Evolutionary conservation across 2,113 vertebrate species (phyloP), one percentile per base, ranked within the genome.

Genomic region (Conger conger): DNA sequence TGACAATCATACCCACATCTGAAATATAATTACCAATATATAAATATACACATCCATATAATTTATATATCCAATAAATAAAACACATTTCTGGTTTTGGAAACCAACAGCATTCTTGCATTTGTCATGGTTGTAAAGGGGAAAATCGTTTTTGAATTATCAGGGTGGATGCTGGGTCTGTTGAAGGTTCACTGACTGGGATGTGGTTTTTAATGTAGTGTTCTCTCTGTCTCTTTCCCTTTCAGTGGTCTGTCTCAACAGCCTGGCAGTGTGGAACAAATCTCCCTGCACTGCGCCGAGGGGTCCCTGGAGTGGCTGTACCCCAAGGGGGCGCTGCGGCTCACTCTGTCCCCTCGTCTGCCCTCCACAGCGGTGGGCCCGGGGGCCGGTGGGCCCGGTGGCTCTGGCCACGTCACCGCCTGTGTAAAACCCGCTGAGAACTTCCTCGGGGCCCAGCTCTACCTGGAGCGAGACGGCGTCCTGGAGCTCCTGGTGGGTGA

Each of bases 241-340:
- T 45, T 35, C 94, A 97, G 98, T 80, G 97, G 98, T 81, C 91
- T 98, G 83, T 97, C 96, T 17, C 96, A 96, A 94, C 96, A 97
- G 92, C 93, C 92, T 0, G 94, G 95, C 91, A 96, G 96, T 37
- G 97, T 98, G 93, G 96, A 98, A 88, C 97, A 97, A 95, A 96
- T 97, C 87, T 94, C 95, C 78, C 92, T 97, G 86, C 95, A 94
- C 91, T 98, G 98, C 45, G 94, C 96, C 0, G 97, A 98, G 92
- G 97, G 97, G 36, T 95, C 94, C 0, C 88, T 98, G 86, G 96
- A 97, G 87, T 97, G 97, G 97, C 90, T 99, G 82, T 97, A 97
- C 86, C 97, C 97, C 23, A 95, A 93, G 0, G 97, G 97, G 2
- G 98, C 97, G 18, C 95, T 99, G 76, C 96, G 96, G 15, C 94